Evolutionary conservation across 2,797 vertebrate species (phyloP).

Genomic region (Alexandromys oeconomus): DNA sequence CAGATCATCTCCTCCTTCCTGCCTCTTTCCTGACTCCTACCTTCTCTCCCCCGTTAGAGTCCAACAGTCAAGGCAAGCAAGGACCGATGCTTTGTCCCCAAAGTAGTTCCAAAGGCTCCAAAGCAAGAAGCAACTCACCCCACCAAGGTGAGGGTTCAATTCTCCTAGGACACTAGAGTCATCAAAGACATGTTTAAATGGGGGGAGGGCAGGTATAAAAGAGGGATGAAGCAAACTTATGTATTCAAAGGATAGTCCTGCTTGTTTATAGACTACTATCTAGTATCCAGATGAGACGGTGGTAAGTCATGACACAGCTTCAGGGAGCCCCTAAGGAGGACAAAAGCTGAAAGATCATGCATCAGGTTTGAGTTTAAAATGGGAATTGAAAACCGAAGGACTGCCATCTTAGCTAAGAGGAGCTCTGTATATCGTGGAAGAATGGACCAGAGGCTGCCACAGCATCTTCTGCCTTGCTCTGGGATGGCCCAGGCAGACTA

Average conservation of each 20-base stretch:
- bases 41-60: conserved; percentile 86
- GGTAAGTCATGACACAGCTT: background rate
- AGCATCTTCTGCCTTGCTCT: background rate
- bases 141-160: conserved; percentile 84
- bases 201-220: background rate
- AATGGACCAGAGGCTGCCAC: background rate
- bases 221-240: background rate
- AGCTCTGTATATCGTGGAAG: background rate
- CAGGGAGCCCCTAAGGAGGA: background rate
- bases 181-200: conserved; percentile 3
- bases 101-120: conserved; percentile 92
- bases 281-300: background rate
- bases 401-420: background rate
- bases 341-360: background rate
- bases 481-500: background rate
- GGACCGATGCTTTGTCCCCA: conserved; percentile 95
- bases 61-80: conserved; percentile 95
- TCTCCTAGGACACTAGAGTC: background rate
- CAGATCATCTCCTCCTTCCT: background rate
- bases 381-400: background rate
- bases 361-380: background rate
- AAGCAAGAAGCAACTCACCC: conserved; percentile 89
- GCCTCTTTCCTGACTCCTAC: background rate
- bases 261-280: background rate
- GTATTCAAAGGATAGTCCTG: background rate